Evolutionary conservation across 2,888 invertebrate species (phyloP).

Genomic region (Dendrolimus houi): DNA sequence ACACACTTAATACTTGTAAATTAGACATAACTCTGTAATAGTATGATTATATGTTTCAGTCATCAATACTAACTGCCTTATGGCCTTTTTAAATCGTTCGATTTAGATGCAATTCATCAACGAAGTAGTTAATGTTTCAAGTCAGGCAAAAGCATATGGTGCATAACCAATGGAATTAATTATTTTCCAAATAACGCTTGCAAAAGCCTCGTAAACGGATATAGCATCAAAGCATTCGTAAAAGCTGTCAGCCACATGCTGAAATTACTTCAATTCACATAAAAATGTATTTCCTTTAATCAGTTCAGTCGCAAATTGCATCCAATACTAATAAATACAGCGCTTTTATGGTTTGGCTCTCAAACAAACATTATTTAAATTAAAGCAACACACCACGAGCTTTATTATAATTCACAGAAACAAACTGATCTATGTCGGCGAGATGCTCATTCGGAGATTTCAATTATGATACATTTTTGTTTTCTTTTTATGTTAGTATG

Average conservation of each 20-base stretch:
- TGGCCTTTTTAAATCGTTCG: no score
- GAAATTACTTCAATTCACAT: constrained; percentile 24
- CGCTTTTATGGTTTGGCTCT: constrained; percentile 19
- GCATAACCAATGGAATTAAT: constrained; percentile 10
- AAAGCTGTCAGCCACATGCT: constrained; percentile 19
- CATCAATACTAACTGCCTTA: no score
- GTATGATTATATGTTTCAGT: no score
- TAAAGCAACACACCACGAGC: constrained; percentile 2
- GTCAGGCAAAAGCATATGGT: constrained; percentile 3
- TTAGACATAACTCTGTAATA: no score
- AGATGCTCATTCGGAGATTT: constrained; percentile 20
- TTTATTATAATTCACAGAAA: not conserved
- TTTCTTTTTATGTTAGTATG: constrained; percentile 10
- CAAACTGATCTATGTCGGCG: constrained; percentile 14
- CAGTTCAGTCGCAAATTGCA: constrained; percentile 27
- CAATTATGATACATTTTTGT: constrained; percentile 22
- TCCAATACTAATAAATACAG: constrained; percentile 30
- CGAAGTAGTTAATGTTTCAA: not conserved
- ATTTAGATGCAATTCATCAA: constrained; percentile 2
- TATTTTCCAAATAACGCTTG: constrained; percentile 26
- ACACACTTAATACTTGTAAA: no score
- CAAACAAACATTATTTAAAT: constrained; percentile 13
- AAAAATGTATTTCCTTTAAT: constrained; percentile 32
- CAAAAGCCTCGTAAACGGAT: constrained; percentile 36
- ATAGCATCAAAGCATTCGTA: constrained; percentile 36